phyloP scores from a whole-genome alignment of 2,888 invertebrate genomes.

The Acrocyrtus sp. region DNA sequence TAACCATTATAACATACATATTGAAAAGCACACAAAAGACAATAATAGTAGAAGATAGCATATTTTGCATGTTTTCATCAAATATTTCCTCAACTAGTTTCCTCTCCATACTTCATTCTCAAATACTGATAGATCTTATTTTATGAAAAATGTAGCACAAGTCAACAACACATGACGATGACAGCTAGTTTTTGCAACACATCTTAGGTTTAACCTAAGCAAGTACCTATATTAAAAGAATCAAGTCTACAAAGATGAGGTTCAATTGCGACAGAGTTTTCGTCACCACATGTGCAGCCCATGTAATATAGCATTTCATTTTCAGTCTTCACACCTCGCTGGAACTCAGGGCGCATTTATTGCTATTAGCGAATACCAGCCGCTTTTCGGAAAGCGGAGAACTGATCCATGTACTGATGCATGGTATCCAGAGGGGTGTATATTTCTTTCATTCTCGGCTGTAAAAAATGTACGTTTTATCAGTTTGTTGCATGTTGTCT shows the following conservation, averaged over 20 bases:
- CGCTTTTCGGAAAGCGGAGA: conserved; percentile 85
- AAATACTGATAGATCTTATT: no score
- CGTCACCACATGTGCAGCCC: not conserved
- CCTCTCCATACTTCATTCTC: no score
- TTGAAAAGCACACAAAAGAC: no score
- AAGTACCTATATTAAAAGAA: no score
- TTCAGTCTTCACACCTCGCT: conserved; percentile 1
- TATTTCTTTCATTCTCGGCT: conserved; percentile 81
- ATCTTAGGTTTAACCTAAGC: no score
- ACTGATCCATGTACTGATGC: conserved; percentile 94
- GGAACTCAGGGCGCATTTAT: not conserved
- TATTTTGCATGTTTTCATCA: no score
- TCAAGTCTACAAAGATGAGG: no score
- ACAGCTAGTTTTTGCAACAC: no score
- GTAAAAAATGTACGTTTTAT: conserved; percentile 61
- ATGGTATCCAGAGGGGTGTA: conserved; percentile 93
- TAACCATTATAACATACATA: no score
- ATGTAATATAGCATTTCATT: not conserved
- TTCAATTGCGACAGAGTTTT: not conserved
- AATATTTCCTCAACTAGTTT: no score
- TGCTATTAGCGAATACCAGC: conserved; percentile 69
- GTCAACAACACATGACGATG: not conserved
- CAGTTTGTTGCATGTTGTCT: not conserved
- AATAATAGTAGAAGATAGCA: no score
- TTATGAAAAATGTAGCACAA: no score